Evolutionary conservation across 2,797 vertebrate species (phyloP).

Genomic region (Sylvia borin): DNA sequence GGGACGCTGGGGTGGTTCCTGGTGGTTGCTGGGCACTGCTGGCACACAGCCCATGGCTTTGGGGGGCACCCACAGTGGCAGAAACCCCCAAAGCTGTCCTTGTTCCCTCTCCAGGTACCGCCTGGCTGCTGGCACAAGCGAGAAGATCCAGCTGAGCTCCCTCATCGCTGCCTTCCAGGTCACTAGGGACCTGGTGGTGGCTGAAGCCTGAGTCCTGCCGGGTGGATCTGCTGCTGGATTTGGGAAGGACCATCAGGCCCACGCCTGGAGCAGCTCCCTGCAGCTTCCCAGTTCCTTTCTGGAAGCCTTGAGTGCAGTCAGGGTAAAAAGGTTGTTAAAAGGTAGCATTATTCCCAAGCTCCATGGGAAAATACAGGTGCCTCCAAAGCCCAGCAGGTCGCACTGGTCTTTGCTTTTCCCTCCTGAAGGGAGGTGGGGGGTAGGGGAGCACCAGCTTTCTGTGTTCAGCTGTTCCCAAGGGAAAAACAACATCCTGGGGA

Average conservation of each 20-base stretch:
- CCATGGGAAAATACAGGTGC: neutral
- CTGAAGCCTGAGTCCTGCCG: slow-evolving; percentile 77
- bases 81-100: neutral
- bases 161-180: slow-evolving; percentile 95
- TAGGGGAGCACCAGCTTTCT: neutral
- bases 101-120: slow-evolving; percentile 79
- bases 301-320: neutral
- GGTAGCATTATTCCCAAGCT: neutral
- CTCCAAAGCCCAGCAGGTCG: neutral
- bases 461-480: neutral
- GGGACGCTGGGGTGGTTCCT: too few relatives aligned
- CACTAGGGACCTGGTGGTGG: slow-evolving; percentile 90
- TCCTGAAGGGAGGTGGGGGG: neutral
- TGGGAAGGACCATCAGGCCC: fast-evolving
- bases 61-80: fast-evolving
- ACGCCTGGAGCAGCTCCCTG: neutral
- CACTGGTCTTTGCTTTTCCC: neutral
- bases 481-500: neutral
- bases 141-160: slow-evolving; percentile 97
- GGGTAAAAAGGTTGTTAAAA: fast-evolving
- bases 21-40: fast-evolving
- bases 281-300: neutral
- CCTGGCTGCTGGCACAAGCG: slow-evolving; percentile 89
- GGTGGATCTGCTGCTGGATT: neutral
- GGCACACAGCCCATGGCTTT: neutral